A percentile compares a stretch with the other conserved stretches of the same genome.
Evolutionary conservation across 2,888 invertebrate species (phyloP).

Genomic region (Melitaea athalia): DNA sequence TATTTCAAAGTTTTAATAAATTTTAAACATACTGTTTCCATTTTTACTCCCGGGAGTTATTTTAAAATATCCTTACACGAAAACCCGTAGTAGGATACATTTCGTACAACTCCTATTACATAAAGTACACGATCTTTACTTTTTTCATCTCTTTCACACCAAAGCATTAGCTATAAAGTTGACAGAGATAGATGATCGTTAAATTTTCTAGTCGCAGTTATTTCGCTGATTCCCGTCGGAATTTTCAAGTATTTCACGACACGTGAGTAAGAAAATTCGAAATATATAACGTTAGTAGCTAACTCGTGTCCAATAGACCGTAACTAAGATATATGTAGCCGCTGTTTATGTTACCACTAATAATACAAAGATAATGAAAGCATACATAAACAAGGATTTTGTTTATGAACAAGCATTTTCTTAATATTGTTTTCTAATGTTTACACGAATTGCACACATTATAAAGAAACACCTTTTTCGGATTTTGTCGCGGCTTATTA

Average conservation of each 20-base stretch:
- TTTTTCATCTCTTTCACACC: slow-evolving; percentile 14
- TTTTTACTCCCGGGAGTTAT: not conserved
- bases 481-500: too few species aligned
- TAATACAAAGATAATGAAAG: not conserved
- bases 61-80: not conserved
- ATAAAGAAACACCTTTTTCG: too few species aligned
- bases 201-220: slow-evolving; percentile 25
- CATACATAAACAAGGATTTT: not conserved
- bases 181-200: slow-evolving; percentile 19
- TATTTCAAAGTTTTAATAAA: too few species aligned
- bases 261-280: slow-evolving; percentile 36
- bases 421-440: too few species aligned
- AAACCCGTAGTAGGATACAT: slow-evolving; percentile 14
- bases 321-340: slow-evolving; percentile 20
- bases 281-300: slow-evolving; percentile 34
- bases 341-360: not conserved
- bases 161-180: slow-evolving; percentile 17
- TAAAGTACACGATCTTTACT: slow-evolving; percentile 24
- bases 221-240: slow-evolving; percentile 24
- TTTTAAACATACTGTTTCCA: too few species aligned
- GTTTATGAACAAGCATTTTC: too few species aligned
- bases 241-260: slow-evolving; percentile 42
- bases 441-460: too few species aligned
- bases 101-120: slow-evolving; percentile 10
- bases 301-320: slow-evolving; percentile 22